Conservation (phyloP, 2,888 invertebrate species). For the Azorinus chamasolen region DNA sequence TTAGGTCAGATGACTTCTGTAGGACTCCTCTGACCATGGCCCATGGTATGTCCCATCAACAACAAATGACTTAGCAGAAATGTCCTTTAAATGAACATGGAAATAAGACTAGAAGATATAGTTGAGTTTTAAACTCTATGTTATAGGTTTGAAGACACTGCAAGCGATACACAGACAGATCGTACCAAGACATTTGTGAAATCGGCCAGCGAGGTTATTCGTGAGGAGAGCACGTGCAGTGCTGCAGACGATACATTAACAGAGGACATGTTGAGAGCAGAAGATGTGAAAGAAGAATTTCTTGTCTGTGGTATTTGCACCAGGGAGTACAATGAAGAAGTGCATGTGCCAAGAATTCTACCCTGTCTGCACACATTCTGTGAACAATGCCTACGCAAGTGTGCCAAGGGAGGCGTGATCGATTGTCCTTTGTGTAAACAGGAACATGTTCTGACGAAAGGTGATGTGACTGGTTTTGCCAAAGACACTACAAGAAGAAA, state of each 20-base stretch:
- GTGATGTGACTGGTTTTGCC: conserved; percentile 59
- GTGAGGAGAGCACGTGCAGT: no score
- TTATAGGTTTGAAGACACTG: no score
- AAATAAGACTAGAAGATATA: no score
- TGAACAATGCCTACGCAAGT: conserved; percentile 62
- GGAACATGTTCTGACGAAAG: conserved; percentile 54
- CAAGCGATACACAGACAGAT: no score
- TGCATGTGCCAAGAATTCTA: conserved; percentile 62
- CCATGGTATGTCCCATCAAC: no score
- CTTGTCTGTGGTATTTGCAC: conserved; percentile 69
- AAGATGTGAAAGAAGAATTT: conserved; percentile 71
- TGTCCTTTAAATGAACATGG: no score
- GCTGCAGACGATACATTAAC: neutral
- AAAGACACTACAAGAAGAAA: conserved; percentile 69
- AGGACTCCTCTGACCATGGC: no score
- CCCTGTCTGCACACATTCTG: conserved; percentile 72
- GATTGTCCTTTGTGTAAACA: conserved; percentile 68
- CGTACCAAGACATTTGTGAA: no score
- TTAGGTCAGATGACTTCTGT: no score
- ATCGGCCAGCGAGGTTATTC: no score
- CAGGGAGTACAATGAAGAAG: conserved; percentile 64
- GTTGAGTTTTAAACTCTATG: no score
- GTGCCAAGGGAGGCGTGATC: conserved; percentile 37
- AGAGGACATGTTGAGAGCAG: conserved; percentile 59
- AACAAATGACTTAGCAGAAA: no score